phyloP scores from a whole-genome alignment of 2,888 invertebrate species.

The Hemistola chrysoprasaria region DNA sequence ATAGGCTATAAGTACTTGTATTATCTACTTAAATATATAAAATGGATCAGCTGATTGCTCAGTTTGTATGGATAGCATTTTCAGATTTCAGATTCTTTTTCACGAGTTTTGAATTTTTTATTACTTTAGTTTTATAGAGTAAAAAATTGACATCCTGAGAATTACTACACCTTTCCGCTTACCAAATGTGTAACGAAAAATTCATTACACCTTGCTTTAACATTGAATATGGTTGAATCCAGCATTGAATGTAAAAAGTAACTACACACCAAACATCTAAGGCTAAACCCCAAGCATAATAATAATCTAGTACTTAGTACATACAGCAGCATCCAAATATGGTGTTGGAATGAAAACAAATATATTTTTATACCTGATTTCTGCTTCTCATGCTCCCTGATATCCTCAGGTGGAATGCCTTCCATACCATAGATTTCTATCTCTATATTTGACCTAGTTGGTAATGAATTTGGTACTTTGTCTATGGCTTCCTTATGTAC shows the following conservation, averaged over 20 bases:
- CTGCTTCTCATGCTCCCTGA: slow-evolving; percentile 96
- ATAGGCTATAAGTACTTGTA: no score
- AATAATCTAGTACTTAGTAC: slow-evolving; percentile 66
- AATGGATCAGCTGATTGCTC: no score
- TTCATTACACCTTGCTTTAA: no score
- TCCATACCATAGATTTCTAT: slow-evolving; percentile 99
- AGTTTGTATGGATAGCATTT: no score
- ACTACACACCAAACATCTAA: slow-evolving; percentile 65
- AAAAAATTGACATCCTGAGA: no score
- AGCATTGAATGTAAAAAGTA: slow-evolving; percentile 23
- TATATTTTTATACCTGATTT: slow-evolving; percentile 82
- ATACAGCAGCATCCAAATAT: slow-evolving; percentile 66
- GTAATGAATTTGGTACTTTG: slow-evolving; percentile 99
- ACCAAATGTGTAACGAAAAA: no score
- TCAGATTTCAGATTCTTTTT: no score
- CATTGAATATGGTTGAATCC: no score
- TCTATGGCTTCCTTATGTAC: slow-evolving; percentile 99
- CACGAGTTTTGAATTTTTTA: no score
- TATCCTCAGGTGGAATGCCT: slow-evolving; percentile 97
- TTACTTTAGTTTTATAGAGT: no score
- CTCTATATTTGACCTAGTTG: slow-evolving; percentile 98
- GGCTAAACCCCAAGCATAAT: slow-evolving; percentile 60
- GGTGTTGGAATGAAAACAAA: slow-evolving; percentile 43
- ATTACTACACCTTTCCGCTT: no score
- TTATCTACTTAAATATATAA: no score